phyloP scores from a whole-genome alignment of 2,888 invertebrate species.

The Tridacna gigas region DNA sequence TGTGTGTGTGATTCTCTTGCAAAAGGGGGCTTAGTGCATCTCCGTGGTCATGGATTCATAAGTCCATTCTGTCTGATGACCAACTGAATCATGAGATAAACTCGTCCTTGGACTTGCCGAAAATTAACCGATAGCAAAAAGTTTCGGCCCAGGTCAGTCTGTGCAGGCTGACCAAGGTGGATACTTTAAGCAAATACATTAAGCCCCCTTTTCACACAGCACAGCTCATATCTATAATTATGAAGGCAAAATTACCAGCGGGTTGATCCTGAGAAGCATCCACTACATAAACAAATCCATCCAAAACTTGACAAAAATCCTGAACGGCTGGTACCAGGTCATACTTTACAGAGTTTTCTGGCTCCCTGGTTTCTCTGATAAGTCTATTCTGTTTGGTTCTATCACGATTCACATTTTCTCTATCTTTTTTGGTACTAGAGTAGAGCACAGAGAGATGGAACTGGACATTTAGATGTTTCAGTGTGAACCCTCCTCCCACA shows the following conservation, averaged over 20 bases:
- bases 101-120: too few species aligned
- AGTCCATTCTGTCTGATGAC: too few species aligned
- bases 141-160: too few species aligned
- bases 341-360: slow-evolving; percentile 52
- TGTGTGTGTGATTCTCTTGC: too few species aligned
- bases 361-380: slow-evolving; percentile 55
- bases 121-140: too few species aligned
- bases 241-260: slow-evolving; percentile 25
- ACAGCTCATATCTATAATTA: too few species aligned
- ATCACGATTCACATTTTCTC: slow-evolving; percentile 66
- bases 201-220: too few species aligned
- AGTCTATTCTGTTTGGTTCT: slow-evolving; percentile 71
- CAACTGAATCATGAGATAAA: too few species aligned
- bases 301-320: slow-evolving; percentile 80
- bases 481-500: slow-evolving; percentile 77
- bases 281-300: slow-evolving; percentile 83
- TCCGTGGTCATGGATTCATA: too few species aligned
- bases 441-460: slow-evolving; percentile 78
- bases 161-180: too few species aligned
- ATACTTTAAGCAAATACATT: too few species aligned
- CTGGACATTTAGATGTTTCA: slow-evolving; percentile 67
- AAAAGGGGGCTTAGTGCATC: too few species aligned
- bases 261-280: slow-evolving; percentile 73
- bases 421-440: slow-evolving; percentile 73
- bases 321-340: slow-evolving; percentile 78